Evolutionary conservation across 2,888 invertebrate genomes (phyloP), one percentile per base, ranked within the genome.

Genomic region (Anthophora plumipes): DNA sequence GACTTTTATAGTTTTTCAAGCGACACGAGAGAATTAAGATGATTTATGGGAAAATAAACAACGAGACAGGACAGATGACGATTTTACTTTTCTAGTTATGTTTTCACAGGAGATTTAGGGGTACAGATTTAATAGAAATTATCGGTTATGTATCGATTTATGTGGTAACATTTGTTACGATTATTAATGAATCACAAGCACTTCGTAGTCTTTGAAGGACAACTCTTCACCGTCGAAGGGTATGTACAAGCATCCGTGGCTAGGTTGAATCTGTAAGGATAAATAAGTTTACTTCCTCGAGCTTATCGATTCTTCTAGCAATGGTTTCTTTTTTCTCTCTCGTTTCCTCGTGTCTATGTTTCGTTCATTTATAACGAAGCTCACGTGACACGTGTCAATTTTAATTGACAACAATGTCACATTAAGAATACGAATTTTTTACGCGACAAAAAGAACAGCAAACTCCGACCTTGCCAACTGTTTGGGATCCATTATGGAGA

Each of bases 191-290:
- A 93, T 91, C 43, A 96, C 95, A 7, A 97, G 94, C 66, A 96
- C 95, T 92, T 97, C 97, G 93, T 97, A 97, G 84, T 95, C 95
- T 0, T 94, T 91, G 80, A 95, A 95, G 72, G 94, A 94, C 83
- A 95, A 93, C 91, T 97, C 97, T 90, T 95, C 95, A 0, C 96
- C 96, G 74, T 94, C 96, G 91, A 90, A 94, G 31, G 94, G 93
- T 85, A 94, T 93, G 87, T 94, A 94, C 9, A 93, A 87, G 68
- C 91, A 92, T 9, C 92, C 92, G 68, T 94, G 94, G 52, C 91
- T 92, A 2, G 91, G 90, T 74, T 94, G 94, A 46, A 94, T 76
- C 93, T 93, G 68, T 4, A 80, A 85, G 70, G 70, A 79, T 22
- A 12, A 50, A 48, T n/a, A 39, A 43, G 12, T 37, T n/a, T 6